Percentiles rank a stretch among this genome's conserved stretches.
Conservation (phyloP, 53 echinoderm and acorn worm genomes). For the Astropecten irregularis region DNA sequence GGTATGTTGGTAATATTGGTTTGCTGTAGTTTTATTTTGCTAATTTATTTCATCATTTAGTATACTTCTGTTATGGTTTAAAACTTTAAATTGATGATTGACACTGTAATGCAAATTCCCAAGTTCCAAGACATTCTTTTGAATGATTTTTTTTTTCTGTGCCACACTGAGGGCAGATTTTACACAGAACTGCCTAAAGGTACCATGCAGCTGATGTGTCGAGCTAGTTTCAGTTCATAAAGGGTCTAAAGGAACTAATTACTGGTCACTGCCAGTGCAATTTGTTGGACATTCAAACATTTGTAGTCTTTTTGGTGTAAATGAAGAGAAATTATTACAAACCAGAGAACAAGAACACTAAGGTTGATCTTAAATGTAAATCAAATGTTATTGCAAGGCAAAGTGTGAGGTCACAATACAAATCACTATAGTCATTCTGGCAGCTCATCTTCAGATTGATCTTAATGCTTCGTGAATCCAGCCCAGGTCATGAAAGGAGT, state of each 20-base stretch:
- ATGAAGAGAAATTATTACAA: not conserved
- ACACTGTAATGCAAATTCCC: not conserved
- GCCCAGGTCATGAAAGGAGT: too few relatives aligned
- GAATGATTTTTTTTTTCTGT: constrained; percentile 3
- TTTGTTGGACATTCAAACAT: not conserved
- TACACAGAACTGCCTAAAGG: not conserved
- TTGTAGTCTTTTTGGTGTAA: not conserved
- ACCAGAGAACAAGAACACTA: not conserved
- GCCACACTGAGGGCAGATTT: not conserved
- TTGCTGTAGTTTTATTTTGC: not conserved
- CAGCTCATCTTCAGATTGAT: too few relatives aligned
- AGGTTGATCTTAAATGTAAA: too few relatives aligned
- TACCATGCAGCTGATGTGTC: constrained; percentile 6
- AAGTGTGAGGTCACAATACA: too few relatives aligned
- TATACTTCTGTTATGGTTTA: not conserved
- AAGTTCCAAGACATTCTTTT: not conserved
- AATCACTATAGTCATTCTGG: too few relatives aligned
- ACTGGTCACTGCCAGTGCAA: not conserved
- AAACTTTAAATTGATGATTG: not conserved
- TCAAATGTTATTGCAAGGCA: too few relatives aligned
- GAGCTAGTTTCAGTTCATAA: not conserved
- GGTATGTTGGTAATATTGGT: constrained; percentile 9
- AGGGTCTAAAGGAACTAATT: constrained; percentile 1
- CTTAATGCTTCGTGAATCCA: too few relatives aligned
- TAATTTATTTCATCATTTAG: not conserved